Base-by-base conservation (phyloP, 2,797 vertebrate species). In the Coreius guichenoti region DNA sequence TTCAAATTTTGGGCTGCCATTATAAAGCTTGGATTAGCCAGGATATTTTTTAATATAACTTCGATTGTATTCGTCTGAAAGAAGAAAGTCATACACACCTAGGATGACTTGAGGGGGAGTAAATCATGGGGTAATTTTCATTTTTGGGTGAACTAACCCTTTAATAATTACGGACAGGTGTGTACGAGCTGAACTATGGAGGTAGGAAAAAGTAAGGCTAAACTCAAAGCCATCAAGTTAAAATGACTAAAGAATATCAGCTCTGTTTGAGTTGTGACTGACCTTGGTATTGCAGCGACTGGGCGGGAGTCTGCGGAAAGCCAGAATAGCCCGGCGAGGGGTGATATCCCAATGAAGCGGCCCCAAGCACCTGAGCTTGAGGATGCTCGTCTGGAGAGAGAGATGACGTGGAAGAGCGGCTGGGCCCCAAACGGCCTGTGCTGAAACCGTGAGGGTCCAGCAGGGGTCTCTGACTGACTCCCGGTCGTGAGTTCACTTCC, bases 251-350 rank as follows among this genome's bases (percentile, higher is more conserved):
- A 47, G 45, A 47, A 16, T 47, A 47, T 8, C 36, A 39, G 36
- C 7, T 36, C 5, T 39, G 36, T 16, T 45, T 0, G 47, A 75
- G 17, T 33, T 1, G 31, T 39, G 87, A 96, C 97, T 96, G 89
- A 99, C 98, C 98, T 97, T 97, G 97, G 92, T 97, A 99, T 89
- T 97, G 98, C 80, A 98, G 92, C 0, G 96, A 87, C 0, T 94
- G 92, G 0, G 94, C 92, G 86, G 97, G 95, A 90, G 96, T 65
- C 73, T 74, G 85, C 11, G 89, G 96, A 90, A 97, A 98, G 45
- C 96, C 80, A 51, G 96, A 88, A 88, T 96, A 99, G 84, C 95
- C 94, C 2, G 96, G 93, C 12, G 95, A 93, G 0, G 95, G 92
- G 84, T 97, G 96, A 92, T 96, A 98, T 33, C 96, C 97, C 3